Conservation (phyloP, 2,113 vertebrate genomes). For the Crocuta crocuta region DNA sequence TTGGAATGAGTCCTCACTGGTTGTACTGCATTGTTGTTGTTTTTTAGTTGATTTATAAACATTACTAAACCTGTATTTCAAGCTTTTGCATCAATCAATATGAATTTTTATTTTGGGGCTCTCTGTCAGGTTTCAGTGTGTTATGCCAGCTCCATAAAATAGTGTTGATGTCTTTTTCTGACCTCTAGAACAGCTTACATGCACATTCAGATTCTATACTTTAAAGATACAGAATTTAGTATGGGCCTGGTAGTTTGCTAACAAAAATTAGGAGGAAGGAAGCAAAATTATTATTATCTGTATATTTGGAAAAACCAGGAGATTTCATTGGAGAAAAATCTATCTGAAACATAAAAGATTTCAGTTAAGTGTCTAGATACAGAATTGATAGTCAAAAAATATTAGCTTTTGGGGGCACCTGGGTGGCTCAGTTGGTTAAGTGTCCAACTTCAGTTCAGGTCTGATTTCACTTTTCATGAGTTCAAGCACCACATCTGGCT, state of each 20-base stretch:
- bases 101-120: not conserved
- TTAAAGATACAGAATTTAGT: not conserved
- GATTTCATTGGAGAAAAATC: not conserved
- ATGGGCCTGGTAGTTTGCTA: not conserved
- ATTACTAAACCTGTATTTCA: not conserved
- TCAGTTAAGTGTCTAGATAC: not conserved
- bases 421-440: too few relatives aligned
- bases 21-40: not conserved
- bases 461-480: too few relatives aligned
- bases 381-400: not conserved
- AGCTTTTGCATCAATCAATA: not conserved
- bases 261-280: not conserved
- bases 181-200: not conserved
- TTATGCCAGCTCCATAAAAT: not conserved
- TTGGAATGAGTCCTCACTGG: not conserved
- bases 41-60: not conserved
- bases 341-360: slow-evolving; percentile 21
- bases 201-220: not conserved
- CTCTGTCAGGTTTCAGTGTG: not conserved
- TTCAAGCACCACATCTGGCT: too few relatives aligned
- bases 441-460: too few relatives aligned
- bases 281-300: not conserved
- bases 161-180: not conserved
- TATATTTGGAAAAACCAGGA: not conserved
- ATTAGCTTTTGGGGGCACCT: not conserved